Base-by-base conservation (phyloP, 2,888 invertebrate genomes). In the Synanthedon vespiformis region DNA sequence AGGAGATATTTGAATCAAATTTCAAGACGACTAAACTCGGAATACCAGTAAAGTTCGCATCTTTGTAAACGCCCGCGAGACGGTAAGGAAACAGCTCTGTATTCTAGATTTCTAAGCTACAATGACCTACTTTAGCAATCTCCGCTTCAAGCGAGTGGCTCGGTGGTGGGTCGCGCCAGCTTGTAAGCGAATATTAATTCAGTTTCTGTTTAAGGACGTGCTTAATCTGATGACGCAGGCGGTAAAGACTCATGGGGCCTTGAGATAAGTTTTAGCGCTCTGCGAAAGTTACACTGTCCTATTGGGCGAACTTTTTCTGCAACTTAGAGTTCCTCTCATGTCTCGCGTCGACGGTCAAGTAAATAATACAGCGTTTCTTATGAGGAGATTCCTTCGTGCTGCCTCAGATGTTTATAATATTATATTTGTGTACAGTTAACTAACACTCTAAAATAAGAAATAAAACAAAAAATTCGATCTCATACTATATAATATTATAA, bases 101-200 rank as follows among this genome's bases (percentile, higher is more conserved):
- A 44, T 44, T 51, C 13, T 51, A 14, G 16, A 16, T 51, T n/a
- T 40, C 16, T 40, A 51, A 51, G 51, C 14, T 40, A 44, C 44
- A 44, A 40, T 51, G 51, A 51, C 51, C 51, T 51, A 51, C 51
- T 51, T 51, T 16, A 22, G 22, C 44, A 13, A 51, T 51, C 40
- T 51, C 44, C n/a, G 44, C 44, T 14, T 44, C 14, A 44, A 14
- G 6, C 2, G 44, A n/a, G 44, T 13, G 44, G 44, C 4, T n/a
- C 13, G n/a, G 13, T n/a, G 44, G 44, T 6, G 44, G 44, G 1
- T 44, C 44, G 13, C 8, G 44, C 34, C 34, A 34, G 56, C 60
- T 64, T 62, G 61, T 59, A 55, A 65, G 59, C 59, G 62, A 70
- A 68, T 66, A 63, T 63, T 63, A 65, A 70, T 58, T 59, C 57